A percentile compares a stretch with the other conserved stretches of the same genome.
Evolutionary conservation across 2,113 vertebrate species (phyloP).

Genomic region (Istiophorus platypterus): DNA sequence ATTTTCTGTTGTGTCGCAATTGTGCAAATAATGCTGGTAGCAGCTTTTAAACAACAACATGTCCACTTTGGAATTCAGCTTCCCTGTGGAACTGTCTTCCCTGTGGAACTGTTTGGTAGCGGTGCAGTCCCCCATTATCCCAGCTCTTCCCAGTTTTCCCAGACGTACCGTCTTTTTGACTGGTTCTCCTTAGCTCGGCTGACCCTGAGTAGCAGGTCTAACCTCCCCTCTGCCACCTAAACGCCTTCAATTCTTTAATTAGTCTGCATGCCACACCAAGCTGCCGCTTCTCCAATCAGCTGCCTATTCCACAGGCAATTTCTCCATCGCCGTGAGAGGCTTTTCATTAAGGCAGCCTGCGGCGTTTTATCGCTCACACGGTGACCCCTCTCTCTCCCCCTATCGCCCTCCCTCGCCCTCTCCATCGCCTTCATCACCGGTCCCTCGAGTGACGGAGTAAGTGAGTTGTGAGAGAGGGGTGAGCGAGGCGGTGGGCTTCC

Average conservation of each 20-base stretch:
- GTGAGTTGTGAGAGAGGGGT: slow-evolving; percentile 43
- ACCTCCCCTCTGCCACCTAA: slow-evolving; percentile 59
- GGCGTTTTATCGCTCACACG: slow-evolving; percentile 69
- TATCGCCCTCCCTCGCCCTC: slow-evolving; percentile 50
- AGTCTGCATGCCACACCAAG: slow-evolving; percentile 64
- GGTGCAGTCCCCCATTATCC: slow-evolving; percentile 13
- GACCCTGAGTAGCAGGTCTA: slow-evolving; percentile 58
- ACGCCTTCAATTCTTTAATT: slow-evolving; percentile 73
- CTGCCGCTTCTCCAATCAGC: slow-evolving; percentile 75
- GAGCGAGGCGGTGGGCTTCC: slow-evolving; percentile 40
- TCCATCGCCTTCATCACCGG: slow-evolving; percentile 63
- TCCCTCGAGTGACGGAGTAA: slow-evolving; percentile 39
- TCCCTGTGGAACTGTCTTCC: not conserved
- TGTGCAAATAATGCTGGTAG: not conserved
- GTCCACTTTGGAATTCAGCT: not conserved
- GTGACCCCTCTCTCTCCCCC: slow-evolving; percentile 23
- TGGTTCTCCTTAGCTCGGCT: slow-evolving; percentile 22
- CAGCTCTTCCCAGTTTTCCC: slow-evolving; percentile 30
- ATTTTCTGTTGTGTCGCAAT: not conserved
- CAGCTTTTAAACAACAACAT: slow-evolving; percentile 1
- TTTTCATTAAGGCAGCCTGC: slow-evolving; percentile 80
- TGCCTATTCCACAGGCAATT: slow-evolving; percentile 73
- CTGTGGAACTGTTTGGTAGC: slow-evolving; percentile 1
- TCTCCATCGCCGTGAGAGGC: slow-evolving; percentile 77
- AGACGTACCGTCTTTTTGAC: slow-evolving; percentile 41